Percentiles rank a stretch among this genome's conserved stretches.
These are phyloP conservation scores for Lonchura striata DNA, from an alignment of 2,113 vertebrate genomes.

Conservation along the genomic window DNA sequence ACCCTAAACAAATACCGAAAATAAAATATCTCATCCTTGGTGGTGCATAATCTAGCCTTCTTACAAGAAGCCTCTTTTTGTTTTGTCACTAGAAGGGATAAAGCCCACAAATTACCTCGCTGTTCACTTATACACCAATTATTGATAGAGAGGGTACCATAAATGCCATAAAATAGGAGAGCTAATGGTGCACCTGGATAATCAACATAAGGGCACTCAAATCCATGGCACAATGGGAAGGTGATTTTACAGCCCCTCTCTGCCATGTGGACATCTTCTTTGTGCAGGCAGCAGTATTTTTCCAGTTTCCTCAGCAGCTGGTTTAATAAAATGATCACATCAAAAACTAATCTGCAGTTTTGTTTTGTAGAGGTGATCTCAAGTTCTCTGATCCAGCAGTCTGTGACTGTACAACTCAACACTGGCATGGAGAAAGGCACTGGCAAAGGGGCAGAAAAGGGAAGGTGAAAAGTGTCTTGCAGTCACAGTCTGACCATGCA, in stretches of 20 bases:
- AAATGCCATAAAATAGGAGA: not conserved
- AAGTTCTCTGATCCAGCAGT: not conserved
- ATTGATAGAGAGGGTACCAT: not conserved
- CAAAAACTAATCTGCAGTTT: not conserved
- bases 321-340: not conserved
- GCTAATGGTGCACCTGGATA: not conserved
- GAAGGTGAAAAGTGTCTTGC: not conserved
- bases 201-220: not conserved
- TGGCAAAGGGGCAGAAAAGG: not conserved
- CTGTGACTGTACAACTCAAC: not conserved
- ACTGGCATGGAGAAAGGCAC: not conserved
- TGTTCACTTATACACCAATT: not conserved
- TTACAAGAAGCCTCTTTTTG: not conserved
- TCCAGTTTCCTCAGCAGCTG: not conserved
- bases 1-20: not conserved
- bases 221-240: not conserved
- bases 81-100: not conserved
- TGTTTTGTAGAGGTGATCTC: not conserved
- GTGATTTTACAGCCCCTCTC: not conserved
- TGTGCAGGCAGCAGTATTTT: not conserved
- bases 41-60: not conserved
- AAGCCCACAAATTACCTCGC: not conserved
- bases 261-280: not conserved
- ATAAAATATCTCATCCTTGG: not conserved
- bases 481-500: not conserved